Evolutionary conservation across 1,140 invertebrate species (phyloP), one percentile per base, ranked within the genome.

Genomic region (Conopomorpha cramerella): DNA sequence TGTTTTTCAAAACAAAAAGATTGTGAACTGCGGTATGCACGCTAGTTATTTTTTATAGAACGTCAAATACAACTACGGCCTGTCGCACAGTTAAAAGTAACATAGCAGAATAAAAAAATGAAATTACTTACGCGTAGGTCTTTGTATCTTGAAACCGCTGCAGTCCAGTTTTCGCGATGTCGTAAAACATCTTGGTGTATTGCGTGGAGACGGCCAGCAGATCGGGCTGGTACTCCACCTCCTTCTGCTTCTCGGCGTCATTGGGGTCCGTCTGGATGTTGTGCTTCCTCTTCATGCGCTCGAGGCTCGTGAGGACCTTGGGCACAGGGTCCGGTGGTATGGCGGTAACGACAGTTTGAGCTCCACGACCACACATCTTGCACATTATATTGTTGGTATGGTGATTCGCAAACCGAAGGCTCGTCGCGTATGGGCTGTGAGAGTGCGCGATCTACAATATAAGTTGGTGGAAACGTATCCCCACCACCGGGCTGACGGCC

Each of bases 151-250:
- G 63, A 6, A 71, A 19, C 0, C 53, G 45, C 8, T 49, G 51
- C n/a, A 61, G 25, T 8, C 17, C 38, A 19, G 56, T 42, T 34
- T 62, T 72, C 47, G 63, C 51, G 32, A 63, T 29, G 31, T 76
- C 64, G 45, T 61, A 72, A 1, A 41, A 54, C 7, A 68, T 11
- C 44, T 72, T 72, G 25, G 64, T 58, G 43, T 49, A 65, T 45
- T 72, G 66, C 8, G 71, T 76, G 26, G 71, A 76, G 3, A 76
- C 36, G 2, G 71, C 62, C 4, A 76, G 56, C 2, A 76, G 50
- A 26, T 76, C 71, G 0, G 71, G 71, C 45, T 76, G 71, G 48
- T 76, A 76, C 2, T 53, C 71, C 31, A 76, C 66, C 25, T 65
- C 54, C 41, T 53, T 56, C 47, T 72, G 66, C 30, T 63, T 68